Evolutionary conservation across 2,113 vertebrate species (phyloP).

Genomic region (Oophaga pumilio): DNA sequence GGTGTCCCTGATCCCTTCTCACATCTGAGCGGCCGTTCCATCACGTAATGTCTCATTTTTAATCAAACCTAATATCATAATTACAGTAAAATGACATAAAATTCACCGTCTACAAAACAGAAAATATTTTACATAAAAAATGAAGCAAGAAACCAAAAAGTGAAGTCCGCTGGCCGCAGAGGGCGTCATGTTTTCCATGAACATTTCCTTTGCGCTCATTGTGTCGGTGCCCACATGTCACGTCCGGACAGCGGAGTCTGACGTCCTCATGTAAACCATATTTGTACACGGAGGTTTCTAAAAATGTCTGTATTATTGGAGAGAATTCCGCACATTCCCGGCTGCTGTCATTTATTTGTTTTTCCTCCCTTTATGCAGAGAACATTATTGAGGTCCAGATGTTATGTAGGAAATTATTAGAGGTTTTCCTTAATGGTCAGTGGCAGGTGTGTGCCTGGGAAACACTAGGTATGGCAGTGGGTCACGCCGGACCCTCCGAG

Average conservation of each 20-base stretch:
- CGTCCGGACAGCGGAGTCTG: not conserved
- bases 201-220: not conserved
- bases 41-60: not conserved
- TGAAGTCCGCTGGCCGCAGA: not conserved
- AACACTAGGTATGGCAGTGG: not conserved
- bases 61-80: not conserved
- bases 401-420: constrained; percentile 8
- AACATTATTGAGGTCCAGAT: constrained; percentile 13
- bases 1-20: not conserved
- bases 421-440: not conserved
- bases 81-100: not conserved
- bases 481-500: not conserved
- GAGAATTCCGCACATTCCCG: constrained; percentile 22
- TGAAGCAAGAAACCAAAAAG: constrained; percentile 2
- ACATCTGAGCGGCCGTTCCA: not conserved
- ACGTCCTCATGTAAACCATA: not conserved
- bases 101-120: not conserved
- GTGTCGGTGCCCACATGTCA: not conserved
- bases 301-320: constrained; percentile 10
- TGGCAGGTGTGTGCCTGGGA: constrained; percentile 25
- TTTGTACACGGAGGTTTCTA: not conserved
- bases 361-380: not conserved
- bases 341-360: constrained; percentile 45
- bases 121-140: not conserved
- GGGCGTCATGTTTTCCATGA: not conserved